Evolutionary conservation across 1,140 invertebrate genomes (phyloP).

Genomic region (Cotesia chilonis): DNA sequence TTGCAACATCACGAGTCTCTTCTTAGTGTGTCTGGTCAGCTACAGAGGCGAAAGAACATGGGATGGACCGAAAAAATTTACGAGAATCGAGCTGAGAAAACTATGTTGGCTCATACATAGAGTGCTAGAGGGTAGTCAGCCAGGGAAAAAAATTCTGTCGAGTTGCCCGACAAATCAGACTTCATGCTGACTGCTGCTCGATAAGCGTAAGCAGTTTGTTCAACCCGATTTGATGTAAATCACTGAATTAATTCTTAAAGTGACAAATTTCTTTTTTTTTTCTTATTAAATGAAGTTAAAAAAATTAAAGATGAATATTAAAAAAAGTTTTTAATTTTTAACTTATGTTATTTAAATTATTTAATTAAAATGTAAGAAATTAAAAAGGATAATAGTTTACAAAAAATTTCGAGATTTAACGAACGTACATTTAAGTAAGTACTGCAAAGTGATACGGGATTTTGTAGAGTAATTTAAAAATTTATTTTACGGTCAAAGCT

Average conservation of each 20-base stretch:
- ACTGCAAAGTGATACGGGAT: slow-evolving; percentile 2
- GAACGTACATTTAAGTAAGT: neutral
- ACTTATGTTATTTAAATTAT: no score
- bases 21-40: neutral
- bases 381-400: no score
- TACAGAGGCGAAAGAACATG: neutral
- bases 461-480: slow-evolving; percentile 12
- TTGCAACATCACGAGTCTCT: no score
- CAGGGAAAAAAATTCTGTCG: slow-evolving; percentile 3
- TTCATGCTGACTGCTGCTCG: no score
- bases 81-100: neutral
- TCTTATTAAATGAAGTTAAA: no score
- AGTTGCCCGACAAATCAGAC: no score
- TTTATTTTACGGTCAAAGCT: slow-evolving; percentile 19
- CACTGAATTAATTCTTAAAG: neutral
- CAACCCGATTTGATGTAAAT: neutral
- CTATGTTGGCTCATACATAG: neutral
- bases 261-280: neutral
- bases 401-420: no score
- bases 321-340: no score
- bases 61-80: neutral
- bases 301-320: no score
- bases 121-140: no score
- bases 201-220: neutral
- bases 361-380: no score